phyloP scores from a whole-genome alignment of 2,797 vertebrate genomes.

The Alca torda region DNA sequence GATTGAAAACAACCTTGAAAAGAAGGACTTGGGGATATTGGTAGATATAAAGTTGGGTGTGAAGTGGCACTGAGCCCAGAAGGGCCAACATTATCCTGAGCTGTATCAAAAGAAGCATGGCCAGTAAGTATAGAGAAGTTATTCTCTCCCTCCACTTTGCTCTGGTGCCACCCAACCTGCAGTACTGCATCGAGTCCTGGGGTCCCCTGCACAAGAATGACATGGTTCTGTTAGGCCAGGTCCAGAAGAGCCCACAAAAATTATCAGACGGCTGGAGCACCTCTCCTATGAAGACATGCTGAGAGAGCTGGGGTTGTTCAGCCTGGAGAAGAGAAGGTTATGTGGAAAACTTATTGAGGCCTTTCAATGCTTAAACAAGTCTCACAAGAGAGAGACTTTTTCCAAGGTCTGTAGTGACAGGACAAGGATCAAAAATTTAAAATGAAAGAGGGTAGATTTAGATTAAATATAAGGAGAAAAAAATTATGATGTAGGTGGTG shows the following conservation, averaged over 20 bases:
- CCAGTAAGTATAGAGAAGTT: background rate
- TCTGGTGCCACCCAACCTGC: background rate
- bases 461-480: background rate
- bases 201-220: background rate
- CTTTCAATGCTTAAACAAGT: background rate
- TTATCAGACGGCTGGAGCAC: background rate
- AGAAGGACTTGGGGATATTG: no score
- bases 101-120: background rate
- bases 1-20: no score
- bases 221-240: background rate
- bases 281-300: background rate
- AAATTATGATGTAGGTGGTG: background rate
- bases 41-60: no score
- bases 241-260: background rate
- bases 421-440: background rate
- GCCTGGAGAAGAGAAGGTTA: background rate
- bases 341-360: background rate
- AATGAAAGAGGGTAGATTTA: background rate
- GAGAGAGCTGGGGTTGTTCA: background rate
- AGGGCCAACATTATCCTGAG: background rate
- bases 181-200: background rate
- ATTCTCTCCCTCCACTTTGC: background rate
- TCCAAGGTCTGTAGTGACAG: background rate
- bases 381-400: background rate
- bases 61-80: background rate